Conservation (phyloP, 2,888 invertebrate species). For the Odontothrips loti region DNA sequence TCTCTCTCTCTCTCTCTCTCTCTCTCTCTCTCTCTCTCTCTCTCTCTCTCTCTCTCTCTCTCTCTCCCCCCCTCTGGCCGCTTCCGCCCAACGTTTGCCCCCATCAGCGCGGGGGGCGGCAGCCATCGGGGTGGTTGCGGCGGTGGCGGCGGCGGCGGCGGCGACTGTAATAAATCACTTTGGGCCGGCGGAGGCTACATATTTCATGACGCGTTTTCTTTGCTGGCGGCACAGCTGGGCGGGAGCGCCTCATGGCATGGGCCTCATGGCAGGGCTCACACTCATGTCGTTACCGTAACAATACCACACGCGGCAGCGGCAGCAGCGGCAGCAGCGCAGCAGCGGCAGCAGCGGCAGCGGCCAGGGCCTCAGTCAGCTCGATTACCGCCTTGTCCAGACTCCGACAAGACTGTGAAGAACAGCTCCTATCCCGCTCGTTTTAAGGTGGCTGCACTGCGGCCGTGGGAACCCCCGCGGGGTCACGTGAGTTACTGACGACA, state of each 20-base stretch:
- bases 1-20: background rate
- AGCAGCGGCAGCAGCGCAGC: too few relatives aligned
- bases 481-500: too few relatives aligned
- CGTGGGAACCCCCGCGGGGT: too few relatives aligned
- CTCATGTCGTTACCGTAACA: slow-evolving; percentile 5
- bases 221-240: background rate
- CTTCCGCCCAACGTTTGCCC: too few relatives aligned
- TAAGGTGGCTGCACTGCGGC: too few relatives aligned
- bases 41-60: slow-evolving; percentile 1
- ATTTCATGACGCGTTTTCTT: slow-evolving; percentile 26
- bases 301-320: background rate
- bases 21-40: background rate
- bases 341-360: too few relatives aligned
- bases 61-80: background rate
- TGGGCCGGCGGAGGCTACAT: background rate
- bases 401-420: too few relatives aligned
- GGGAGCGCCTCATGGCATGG: background rate
- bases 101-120: too few relatives aligned
- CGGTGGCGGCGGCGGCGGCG: background rate
- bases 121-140: too few relatives aligned
- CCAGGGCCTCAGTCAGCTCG: too few relatives aligned
- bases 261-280: background rate
- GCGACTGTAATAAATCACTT: background rate
- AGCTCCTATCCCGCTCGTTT: too few relatives aligned
- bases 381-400: too few relatives aligned